These are phyloP conservation scores for Scylla paramamosain DNA, from an alignment of 1,140 invertebrate genomes.

Conservation along the genomic window DNA sequence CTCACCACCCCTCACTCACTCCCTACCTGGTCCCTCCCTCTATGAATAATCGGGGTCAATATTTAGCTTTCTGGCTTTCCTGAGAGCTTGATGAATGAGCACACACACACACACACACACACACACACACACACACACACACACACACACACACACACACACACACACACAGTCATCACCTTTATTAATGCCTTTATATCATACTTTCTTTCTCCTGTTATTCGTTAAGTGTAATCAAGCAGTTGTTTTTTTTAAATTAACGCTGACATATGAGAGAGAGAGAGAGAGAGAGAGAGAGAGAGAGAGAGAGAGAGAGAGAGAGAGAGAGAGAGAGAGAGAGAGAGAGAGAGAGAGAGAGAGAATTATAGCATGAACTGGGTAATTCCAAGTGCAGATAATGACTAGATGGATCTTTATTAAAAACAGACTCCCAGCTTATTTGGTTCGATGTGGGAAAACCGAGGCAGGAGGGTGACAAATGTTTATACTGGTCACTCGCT, in stretches of 20 bases:
- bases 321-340: constrained; percentile 28
- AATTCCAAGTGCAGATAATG: neutral
- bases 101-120: constrained; percentile 64
- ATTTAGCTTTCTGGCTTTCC: constrained; percentile 42
- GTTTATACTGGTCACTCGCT: neutral
- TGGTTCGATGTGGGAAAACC: neutral
- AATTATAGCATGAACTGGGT: neutral
- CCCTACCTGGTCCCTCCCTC: neutral
- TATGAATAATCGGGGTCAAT: constrained; percentile 30
- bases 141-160: constrained; percentile 51
- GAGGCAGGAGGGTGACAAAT: neutral
- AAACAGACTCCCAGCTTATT: neutral
- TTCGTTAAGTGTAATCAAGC: too few species aligned
- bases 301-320: neutral
- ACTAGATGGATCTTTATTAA: neutral
- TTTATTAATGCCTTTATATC: neutral
- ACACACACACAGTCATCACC: neutral
- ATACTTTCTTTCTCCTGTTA: neutral
- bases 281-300: neutral
- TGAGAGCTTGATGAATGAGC: constrained; percentile 56
- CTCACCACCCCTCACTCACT: neutral
- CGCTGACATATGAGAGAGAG: neutral
- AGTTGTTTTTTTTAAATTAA: too few species aligned
- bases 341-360: constrained; percentile 35
- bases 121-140: constrained; percentile 52